These are phyloP conservation scores for Pedionomus torquatus DNA, from an alignment of 2,113 vertebrate genomes.

Conservation along the genomic window DNA sequence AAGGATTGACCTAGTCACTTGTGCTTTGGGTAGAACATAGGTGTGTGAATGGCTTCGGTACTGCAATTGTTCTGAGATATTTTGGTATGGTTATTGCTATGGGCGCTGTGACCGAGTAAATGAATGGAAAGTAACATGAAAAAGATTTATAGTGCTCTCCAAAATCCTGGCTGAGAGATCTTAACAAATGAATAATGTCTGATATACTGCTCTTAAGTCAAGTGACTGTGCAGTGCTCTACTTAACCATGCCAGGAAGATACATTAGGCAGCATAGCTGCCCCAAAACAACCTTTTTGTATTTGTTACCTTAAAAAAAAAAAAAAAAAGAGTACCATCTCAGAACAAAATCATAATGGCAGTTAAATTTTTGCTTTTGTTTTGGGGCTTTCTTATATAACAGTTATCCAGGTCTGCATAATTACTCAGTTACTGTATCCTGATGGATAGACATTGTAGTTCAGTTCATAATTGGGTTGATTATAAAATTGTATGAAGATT, in stretches of 20 bases:
- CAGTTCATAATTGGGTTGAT: neutral
- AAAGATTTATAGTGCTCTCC: accelerated
- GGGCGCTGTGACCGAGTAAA: neutral
- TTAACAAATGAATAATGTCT: neutral
- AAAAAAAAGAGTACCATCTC: neutral
- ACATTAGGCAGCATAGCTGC: neutral
- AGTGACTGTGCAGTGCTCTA: neutral
- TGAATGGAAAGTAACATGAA: neutral
- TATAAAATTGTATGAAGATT: neutral
- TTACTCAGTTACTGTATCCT: neutral
- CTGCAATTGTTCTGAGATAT: neutral
- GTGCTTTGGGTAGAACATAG: neutral
- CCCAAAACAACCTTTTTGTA: neutral
- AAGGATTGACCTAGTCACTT: neutral
- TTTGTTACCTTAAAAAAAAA: neutral
- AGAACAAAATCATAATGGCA: neutral
- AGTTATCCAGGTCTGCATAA: neutral
- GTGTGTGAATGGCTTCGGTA: neutral
- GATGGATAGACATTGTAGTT: neutral
- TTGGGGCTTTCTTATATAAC: neutral
- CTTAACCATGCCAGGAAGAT: neutral
- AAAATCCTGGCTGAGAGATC: neutral
- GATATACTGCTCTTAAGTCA: neutral
- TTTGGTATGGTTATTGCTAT: neutral
- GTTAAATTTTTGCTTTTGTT: neutral